Evolutionary conservation across 1,140 invertebrate species (phyloP), one percentile per base, ranked within the genome.

Genomic region (Phymorhynchus buccinoides): DNA sequence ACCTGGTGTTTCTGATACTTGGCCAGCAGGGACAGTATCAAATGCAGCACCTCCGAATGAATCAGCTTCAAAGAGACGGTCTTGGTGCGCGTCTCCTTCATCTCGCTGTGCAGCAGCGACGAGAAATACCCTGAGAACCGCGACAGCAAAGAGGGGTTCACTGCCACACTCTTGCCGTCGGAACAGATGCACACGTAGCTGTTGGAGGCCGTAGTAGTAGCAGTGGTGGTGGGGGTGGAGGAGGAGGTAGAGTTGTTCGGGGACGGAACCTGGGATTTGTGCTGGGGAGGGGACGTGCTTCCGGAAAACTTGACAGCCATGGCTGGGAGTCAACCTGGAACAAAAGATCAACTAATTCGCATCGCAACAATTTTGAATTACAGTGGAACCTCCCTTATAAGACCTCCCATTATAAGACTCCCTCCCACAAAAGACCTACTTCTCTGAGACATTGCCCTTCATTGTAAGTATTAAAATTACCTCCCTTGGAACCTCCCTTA

Each of bases 51-150:
- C 18, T 85, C 66, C 1, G 80, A 81, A 44, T 71, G 80, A 39
- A 85, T 52, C 68, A 85, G 48, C 32, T 82, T 73, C 6, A 85
- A 37, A 41, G 22, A 44, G 27, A 86, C 37, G 37, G 73, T 68
- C 78, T 80, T 86, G 22, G 85, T 84, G 32, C 78, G 30, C 3
- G 81, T 79, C 44, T 86, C 85, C 77, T 86, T 80, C 82, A 86
- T 84, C 22, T 84, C 82, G 84, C 85, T 86, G 39, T 80, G 71
- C 32, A 80, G 41, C 62, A 83, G 78, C 2, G 81, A 79, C 9
- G 62, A 56, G 32, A 86, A 86, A 37, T 86, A 86, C 1, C 85
- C 85, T 30, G 85, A 86, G 39, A 84, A 75, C 22, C 18, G 44
- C 30, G 75, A 78, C 4, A 86, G 78, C 16, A 41, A 73, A 6